Evolutionary conservation across 2,888 invertebrate species (phyloP).

Genomic region (Tachina grossa): DNA sequence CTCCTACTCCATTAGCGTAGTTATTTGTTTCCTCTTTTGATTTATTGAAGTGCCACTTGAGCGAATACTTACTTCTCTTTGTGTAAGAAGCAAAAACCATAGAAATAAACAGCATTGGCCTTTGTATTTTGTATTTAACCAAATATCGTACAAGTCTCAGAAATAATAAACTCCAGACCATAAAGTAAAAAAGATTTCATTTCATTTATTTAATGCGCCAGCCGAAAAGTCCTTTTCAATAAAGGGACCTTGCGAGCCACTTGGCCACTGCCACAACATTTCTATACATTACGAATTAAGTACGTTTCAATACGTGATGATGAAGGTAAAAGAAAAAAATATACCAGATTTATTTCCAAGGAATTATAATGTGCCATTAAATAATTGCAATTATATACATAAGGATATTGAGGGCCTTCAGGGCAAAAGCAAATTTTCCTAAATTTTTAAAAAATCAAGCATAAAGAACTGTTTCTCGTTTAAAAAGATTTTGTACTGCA

Average conservation of each 20-base stretch:
- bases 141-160: background rate
- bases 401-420: background rate
- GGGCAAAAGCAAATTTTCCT: background rate
- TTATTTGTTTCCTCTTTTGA: background rate
- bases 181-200: constrained; percentile 40
- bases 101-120: background rate
- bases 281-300: background rate
- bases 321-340: background rate
- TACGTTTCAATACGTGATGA: constrained; percentile 10
- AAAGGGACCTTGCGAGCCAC: background rate
- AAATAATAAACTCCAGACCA: constrained; percentile 15
- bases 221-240: background rate
- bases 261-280: background rate
- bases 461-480: too few relatives aligned
- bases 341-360: constrained; percentile 45
- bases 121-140: constrained; percentile 10
- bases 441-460: too few relatives aligned
- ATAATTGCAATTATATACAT: background rate
- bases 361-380: constrained; percentile 27
- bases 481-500: too few relatives aligned
- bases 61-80: constrained; percentile 15
- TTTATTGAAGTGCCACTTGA: constrained; percentile 49
- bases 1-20: background rate
- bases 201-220: constrained; percentile 38
- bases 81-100: background rate